Conservation (phyloP, 2,113 vertebrate genomes). For the Romanogobio albipinnatus region DNA sequence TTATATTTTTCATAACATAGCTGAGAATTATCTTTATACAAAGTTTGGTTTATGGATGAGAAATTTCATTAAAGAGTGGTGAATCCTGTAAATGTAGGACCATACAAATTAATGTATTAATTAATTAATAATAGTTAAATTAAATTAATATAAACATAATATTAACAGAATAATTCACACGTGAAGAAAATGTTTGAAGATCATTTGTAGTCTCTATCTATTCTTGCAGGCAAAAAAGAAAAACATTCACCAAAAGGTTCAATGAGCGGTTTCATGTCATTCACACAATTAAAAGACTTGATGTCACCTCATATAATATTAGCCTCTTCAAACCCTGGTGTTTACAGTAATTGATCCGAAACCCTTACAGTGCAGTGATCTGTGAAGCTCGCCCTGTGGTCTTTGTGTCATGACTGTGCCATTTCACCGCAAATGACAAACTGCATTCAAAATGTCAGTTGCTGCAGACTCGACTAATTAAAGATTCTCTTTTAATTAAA, state of each 20-base stretch:
- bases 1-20: too few species aligned
- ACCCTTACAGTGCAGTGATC: constrained; percentile 20
- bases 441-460: constrained; percentile 42
- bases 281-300: background rate
- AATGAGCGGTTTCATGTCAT: background rate
- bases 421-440: constrained; percentile 42
- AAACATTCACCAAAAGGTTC: background rate
- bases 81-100: background rate
- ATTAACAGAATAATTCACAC: background rate
- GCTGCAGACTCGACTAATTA: constrained; percentile 32
- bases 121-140: background rate
- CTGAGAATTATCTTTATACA: too few species aligned
- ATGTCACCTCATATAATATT: constrained; percentile 4
- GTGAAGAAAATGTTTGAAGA: background rate
- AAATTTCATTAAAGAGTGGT: background rate
- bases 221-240: background rate
- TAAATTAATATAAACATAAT: too few species aligned
- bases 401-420: constrained; percentile 33
- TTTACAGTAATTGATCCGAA: constrained; percentile 35
- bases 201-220: background rate
- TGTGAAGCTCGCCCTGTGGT: constrained; percentile 19
- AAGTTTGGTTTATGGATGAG: too few species aligned
- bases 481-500: constrained; percentile 44
- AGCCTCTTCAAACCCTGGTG: background rate
- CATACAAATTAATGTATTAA: too few species aligned